Evolutionary conservation across 2,888 invertebrate genomes (phyloP), one percentile per base, ranked within the genome.

Genomic region (Stomorhina lunata): DNA sequence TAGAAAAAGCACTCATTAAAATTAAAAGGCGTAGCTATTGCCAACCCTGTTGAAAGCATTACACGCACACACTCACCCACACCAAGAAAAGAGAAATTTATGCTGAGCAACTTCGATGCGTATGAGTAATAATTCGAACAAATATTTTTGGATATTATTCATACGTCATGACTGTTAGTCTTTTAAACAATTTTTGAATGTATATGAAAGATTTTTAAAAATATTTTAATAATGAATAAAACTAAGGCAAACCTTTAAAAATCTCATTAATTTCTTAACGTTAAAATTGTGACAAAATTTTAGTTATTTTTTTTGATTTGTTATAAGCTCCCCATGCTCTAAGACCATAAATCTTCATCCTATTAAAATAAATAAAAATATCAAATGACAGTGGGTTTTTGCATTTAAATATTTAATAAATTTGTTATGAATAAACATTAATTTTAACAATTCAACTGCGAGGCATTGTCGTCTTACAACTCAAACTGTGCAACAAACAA

Each of bases 361-460:
- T 59, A 79, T 80, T 72, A 66, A 25, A 50, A 55, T 29, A 29
- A 59, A 29, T 68, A 37, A 59, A 61, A 61, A 61, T 57, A 77
- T 75, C 27, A 59, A 53, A 69, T 69, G 69, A 53, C 68, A 61
- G 32, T 25, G 0, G 6, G 34, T 34, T 66, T 45, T 53, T 55
- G 37, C 34, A 53, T 45, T n/a, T 69, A 25, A 20, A 25, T 61
- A 27, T 40, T 59, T 43, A 25, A 69, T 68, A 68, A 78, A 65
- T 63, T n/a, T 59, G 50, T 79, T 66, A 63, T 57, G 69, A 82
- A 82, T 79, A 82, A 78, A 75, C 78, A 82, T 75, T 75, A 57
- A 57, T 73, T 69, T 81, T 69, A 69, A 57, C 73, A 78, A 81
- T 68, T 68, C 73, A 73, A 59, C 59, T 72, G 77, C 37, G n/a